Percentiles rank a stretch among this genome's conserved stretches.
These are phyloP conservation scores for Drosophila burlai DNA, from an alignment of 1,140 invertebrate genomes.

Conservation along the genomic window DNA sequence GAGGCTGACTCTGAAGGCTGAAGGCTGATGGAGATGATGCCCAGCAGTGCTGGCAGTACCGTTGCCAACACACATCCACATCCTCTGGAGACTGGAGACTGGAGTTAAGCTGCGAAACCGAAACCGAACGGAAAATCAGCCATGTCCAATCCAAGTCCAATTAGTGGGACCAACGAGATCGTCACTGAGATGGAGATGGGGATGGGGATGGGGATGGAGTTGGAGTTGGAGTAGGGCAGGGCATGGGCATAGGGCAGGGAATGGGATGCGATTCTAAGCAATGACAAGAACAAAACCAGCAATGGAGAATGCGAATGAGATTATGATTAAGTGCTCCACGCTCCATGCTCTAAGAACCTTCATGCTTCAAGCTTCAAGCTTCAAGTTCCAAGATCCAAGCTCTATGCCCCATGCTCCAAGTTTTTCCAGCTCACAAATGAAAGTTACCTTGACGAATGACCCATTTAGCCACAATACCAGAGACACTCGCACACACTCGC, in stretches of 20 bases:
- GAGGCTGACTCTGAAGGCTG: constrained; percentile 37
- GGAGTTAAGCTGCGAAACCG: constrained; percentile 6
- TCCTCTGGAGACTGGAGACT: constrained; percentile 2
- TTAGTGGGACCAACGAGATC: constrained; percentile 33
- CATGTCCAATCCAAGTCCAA: constrained; percentile 34
- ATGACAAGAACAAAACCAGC: constrained; percentile 72
- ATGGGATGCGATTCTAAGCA: constrained; percentile 36
- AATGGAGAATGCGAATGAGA: constrained; percentile 57
- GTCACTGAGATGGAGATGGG: not conserved
- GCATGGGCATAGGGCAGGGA: not conserved
- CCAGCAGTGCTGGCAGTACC: constrained; percentile 27
- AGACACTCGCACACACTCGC: constrained; percentile 29
- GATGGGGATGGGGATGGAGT: too few relatives aligned
- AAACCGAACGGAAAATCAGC: constrained; percentile 21
- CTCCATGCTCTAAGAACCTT: constrained; percentile 40
- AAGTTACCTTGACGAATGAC: constrained; percentile 84
- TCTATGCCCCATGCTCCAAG: constrained; percentile 6
- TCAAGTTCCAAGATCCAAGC: constrained; percentile 21
- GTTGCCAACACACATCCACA: constrained; percentile 24
- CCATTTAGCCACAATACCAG: constrained; percentile 78
- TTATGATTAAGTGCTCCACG: constrained; percentile 77
- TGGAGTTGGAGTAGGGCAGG: not conserved
- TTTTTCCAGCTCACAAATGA: constrained; percentile 81
- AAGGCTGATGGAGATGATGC: constrained; percentile 47
- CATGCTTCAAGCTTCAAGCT: constrained; percentile 15